phyloP scores from a whole-genome alignment of 2,113 vertebrate species.

The Aldabrachelys gigantea region DNA sequence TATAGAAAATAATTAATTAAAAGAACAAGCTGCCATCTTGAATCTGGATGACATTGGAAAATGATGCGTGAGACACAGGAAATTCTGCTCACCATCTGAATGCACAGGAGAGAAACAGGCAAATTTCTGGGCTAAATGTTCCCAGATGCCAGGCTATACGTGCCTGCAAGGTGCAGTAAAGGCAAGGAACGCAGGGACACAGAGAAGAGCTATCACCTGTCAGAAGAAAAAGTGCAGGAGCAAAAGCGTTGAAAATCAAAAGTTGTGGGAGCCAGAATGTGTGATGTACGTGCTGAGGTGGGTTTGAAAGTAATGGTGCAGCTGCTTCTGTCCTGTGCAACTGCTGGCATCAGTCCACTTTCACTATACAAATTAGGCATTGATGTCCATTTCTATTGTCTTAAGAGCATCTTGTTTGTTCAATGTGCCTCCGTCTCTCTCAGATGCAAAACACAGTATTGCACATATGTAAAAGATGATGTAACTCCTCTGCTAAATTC shows the following conservation, averaged over 20 bases:
- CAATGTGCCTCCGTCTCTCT: not conserved
- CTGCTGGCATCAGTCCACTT: not conserved
- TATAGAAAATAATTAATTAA: no score
- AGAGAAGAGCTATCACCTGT: not conserved
- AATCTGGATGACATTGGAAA: not conserved
- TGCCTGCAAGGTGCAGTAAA: not conserved
- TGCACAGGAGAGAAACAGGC: not conserved
- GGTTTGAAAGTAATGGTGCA: not conserved
- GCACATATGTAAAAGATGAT: not conserved
- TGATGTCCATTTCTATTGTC: not conserved
- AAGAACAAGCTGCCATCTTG: not conserved
- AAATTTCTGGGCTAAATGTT: not conserved
- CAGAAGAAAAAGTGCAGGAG: not conserved
- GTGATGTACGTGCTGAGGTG: not conserved
- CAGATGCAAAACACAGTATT: not conserved
- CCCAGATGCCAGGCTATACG: not conserved
- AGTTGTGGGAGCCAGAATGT: not conserved
- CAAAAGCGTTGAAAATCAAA: not conserved
- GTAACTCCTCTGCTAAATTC: not conserved
- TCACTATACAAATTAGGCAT: not conserved
- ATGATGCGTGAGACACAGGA: not conserved
- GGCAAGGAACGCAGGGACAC: not conserved
- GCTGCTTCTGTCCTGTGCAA: no score
- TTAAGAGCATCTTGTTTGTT: not conserved
- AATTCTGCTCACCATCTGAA: not conserved